Evolutionary conservation across 2,797 vertebrate genomes (phyloP), one percentile per base, ranked within the genome.

Genomic region (Sparus aurata): DNA sequence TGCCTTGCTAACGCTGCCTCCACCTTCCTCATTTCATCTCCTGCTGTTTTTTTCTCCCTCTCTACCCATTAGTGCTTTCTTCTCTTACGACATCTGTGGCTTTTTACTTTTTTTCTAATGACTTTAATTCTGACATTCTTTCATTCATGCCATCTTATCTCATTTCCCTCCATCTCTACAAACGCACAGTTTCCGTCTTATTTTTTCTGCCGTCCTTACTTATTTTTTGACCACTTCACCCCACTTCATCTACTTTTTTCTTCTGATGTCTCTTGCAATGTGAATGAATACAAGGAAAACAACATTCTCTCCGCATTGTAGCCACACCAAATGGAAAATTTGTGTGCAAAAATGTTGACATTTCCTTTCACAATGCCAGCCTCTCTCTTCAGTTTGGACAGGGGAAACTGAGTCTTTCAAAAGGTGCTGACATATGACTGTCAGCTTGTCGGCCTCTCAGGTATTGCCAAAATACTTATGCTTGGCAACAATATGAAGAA

Each of bases 1-100:
- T 41, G 73, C 72, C 74, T 77, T 64, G 41, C 58, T 46, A 77
- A 64, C 83, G 58, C 76, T 58, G 4, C 64, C 73, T 55, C 54
- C 67, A 61, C 69, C 75, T 82, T 80, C 49, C 78, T 86, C 65
- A 59, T 78, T 89, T 88, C 38, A 68, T 82, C 72, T 79, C 75
- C 52, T 79, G 62, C 78, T 76, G 59, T 38, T 82, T 70, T 9
- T 70, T 57, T 54, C 62, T 73, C 34, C 60, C 46, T 74, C 18
- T 61, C 45, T 46, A 17, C 73, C 62, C 69, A 80, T 84, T 74
- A 80, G 59, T 17, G 30, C 20, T 23, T 18, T 30, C 25, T 34
- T 59, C 22, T 79, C 45, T 67, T 60, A 70, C 72, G 70, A 50
- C 61, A 74, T 77, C 23, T 16, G 7, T 41, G 27, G 25, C 8